Conservation (phyloP, 2,888 invertebrate genomes). For the Lymantria monacha region DNA sequence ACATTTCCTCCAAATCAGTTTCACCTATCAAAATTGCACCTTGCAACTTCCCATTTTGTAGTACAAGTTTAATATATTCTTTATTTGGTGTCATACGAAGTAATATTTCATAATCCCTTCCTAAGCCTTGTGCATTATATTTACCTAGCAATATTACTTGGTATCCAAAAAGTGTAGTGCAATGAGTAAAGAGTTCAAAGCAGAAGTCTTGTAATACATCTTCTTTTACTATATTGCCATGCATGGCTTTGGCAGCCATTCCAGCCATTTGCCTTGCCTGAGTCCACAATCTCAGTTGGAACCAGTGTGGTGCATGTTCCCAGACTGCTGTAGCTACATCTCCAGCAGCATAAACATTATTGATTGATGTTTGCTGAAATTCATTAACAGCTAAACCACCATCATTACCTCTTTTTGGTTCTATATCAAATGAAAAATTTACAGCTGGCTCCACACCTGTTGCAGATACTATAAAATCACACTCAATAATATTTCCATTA, state of each 20-base stretch:
- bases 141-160: constrained; percentile 96
- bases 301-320: constrained; percentile 91
- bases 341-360: constrained; percentile 95
- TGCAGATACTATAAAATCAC: constrained; percentile 97
- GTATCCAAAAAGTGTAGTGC: constrained; percentile 96
- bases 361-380: constrained; percentile 90
- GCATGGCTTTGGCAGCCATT: constrained; percentile 96
- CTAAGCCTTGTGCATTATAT: constrained; percentile 95
- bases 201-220: constrained; percentile 93
- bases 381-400: constrained; percentile 94
- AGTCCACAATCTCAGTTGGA: constrained; percentile 98
- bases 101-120: constrained; percentile 90
- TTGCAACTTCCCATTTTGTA: constrained; percentile 91
- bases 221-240: constrained; percentile 82
- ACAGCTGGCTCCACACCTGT: constrained; percentile 93
- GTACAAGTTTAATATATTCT: constrained; percentile 94
- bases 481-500: constrained; percentile 86
- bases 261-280: constrained; percentile 99
- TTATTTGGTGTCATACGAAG: constrained; percentile 90
- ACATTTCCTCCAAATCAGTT: constrained; percentile 98
- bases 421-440: constrained; percentile 78
- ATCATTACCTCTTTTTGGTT: constrained; percentile 83
- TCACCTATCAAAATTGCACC: constrained; percentile 98
- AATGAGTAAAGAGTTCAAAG: constrained; percentile 98
- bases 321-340: constrained; percentile 95